phyloP scores from a whole-genome alignment of 1,140 invertebrate genomes.

The Ceratosolen fusciceps region DNA sequence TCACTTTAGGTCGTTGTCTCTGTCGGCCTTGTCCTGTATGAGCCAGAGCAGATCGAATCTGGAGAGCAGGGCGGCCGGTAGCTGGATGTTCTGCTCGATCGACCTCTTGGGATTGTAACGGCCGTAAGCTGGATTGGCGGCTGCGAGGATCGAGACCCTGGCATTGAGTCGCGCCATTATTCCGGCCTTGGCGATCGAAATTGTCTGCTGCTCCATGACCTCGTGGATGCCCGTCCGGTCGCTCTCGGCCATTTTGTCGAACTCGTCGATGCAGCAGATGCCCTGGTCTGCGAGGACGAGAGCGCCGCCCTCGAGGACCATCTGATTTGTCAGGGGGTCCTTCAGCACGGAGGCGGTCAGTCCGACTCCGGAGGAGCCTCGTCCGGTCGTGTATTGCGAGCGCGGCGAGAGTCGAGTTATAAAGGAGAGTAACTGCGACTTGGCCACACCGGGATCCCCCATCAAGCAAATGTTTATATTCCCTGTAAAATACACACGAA shows the following conservation, averaged over 20 bases:
- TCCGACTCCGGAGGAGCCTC: conserved; percentile 98
- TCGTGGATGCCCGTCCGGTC: conserved; percentile 99
- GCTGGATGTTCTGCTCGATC: conserved; percentile 97
- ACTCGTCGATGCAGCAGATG: conserved; percentile 99
- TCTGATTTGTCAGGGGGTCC: conserved; percentile 97
- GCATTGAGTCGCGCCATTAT: conserved; percentile 99
- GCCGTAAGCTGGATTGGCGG: conserved; percentile 98
- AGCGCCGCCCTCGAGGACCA: conserved; percentile 98
- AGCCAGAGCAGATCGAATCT: conserved; percentile 98
- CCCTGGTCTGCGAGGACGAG: conserved; percentile 97
- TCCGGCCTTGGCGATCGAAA: conserved; percentile 99
- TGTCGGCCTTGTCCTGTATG: conserved; percentile 94
- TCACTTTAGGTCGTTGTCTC: conserved; percentile 90
- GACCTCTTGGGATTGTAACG: conserved; percentile 96
- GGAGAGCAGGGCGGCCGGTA: conserved; percentile 97
- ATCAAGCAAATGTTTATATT: conserved; percentile 99
- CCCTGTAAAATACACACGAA: conserved; percentile 69
- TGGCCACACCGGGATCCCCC: conserved; percentile 99
- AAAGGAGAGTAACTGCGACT: conserved; percentile 96
- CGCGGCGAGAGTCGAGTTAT: conserved; percentile 94
- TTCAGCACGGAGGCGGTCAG: conserved; percentile 98
- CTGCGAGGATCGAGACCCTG: conserved; percentile 96
- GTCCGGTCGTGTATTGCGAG: conserved; percentile 95
- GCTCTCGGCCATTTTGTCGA: conserved; percentile 98
- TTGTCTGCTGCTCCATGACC: conserved; percentile 99